A percentile compares a stretch with the other conserved stretches of the same genome.
Conservation (phyloP, 2,113 vertebrate species). For the Pterocles orientalis region DNA sequence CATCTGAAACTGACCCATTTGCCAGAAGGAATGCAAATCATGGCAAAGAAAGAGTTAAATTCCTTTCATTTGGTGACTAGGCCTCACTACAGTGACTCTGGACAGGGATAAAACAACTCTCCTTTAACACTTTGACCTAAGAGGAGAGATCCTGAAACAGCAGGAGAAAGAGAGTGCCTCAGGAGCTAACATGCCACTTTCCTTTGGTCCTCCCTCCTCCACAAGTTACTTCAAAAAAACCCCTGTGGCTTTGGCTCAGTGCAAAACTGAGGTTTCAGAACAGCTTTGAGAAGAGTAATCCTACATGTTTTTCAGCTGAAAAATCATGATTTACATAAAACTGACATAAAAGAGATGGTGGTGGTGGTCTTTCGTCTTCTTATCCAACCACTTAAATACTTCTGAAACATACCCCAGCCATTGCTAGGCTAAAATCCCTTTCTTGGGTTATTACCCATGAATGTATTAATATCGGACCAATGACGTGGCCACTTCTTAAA, state of each 20-base stretch:
- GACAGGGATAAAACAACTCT: neutral
- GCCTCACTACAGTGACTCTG: neutral
- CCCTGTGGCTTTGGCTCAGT: neutral
- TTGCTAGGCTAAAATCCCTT: neutral
- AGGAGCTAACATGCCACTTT: neutral
- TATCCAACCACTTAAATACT: neutral
- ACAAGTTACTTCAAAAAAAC: neutral
- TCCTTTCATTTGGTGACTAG: neutral
- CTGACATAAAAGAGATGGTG: neutral
- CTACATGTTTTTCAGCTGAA: neutral
- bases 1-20: neutral
- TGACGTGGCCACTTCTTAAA: neutral
- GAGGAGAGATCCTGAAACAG: neutral
- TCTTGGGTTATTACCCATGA: neutral
- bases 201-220: neutral
- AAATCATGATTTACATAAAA: neutral
- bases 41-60: neutral
- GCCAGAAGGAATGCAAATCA: neutral
- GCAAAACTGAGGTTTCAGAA: neutral
- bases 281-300: neutral
- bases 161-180: neutral
- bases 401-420: neutral
- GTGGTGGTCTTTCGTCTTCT: neutral
- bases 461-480: neutral
- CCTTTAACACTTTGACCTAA: neutral